A percentile compares a stretch with the other conserved stretches of the same genome.
phyloP scores from a whole-genome alignment of 2,888 invertebrate genomes.

The Drosophila birchii region DNA sequence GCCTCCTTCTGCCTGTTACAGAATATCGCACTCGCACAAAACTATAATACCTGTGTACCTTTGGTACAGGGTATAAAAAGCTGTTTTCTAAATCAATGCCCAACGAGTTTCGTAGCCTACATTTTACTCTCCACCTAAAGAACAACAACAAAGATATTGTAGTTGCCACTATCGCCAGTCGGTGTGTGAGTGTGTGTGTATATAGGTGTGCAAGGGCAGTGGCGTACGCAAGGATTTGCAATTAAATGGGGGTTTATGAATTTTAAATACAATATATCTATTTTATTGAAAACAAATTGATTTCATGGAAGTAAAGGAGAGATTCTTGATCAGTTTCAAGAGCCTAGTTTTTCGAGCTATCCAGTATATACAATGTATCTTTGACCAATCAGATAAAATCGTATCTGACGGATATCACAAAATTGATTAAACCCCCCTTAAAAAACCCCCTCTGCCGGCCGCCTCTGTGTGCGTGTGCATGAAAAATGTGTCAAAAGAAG shows the following conservation, averaged over 20 bases:
- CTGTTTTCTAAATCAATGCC: slow-evolving; percentile 76
- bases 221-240: slow-evolving; percentile 1
- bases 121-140: slow-evolving; percentile 61
- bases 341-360: too few species aligned
- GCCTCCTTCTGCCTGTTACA: too few species aligned
- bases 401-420: too few species aligned
- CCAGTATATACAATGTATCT: too few species aligned
- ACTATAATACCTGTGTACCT: too few species aligned
- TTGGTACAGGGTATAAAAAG: too few species aligned
- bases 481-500: slow-evolving; percentile 81
- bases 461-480: slow-evolving; percentile 11
- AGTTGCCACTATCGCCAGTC: slow-evolving; percentile 59
- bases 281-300: neutral
- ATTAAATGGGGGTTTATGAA: neutral
- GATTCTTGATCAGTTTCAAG: too few species aligned
- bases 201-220: slow-evolving; percentile 4
- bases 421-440: neutral
- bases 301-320: neutral
- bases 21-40: too few species aligned
- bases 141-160: slow-evolving; percentile 63
- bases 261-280: neutral
- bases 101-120: slow-evolving; percentile 79
- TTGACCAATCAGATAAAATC: too few species aligned
- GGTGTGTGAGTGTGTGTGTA: neutral
- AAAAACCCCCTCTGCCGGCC: neutral